Base-by-base conservation (phyloP, 2,888 invertebrate species). In the Teleiodes luculella region DNA sequence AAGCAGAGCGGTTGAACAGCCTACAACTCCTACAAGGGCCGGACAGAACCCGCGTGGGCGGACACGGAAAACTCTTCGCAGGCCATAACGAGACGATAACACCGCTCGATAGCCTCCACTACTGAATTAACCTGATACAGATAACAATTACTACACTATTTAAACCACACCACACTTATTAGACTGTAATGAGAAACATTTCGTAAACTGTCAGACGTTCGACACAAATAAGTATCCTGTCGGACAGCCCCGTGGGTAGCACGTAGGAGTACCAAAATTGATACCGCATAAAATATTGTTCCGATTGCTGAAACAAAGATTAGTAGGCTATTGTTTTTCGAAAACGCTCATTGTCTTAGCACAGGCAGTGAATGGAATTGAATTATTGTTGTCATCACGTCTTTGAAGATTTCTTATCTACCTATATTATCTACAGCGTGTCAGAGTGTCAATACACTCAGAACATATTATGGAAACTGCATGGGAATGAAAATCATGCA, bases 241-340 rank as follows among this genome's bases (percentile, higher is more conserved):
- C 24, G 20, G 51, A 56, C 53, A 39, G 39, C 43, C 16, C 60
- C 56, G 70, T 83, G 74, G 80, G 81, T 54, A 57, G 73, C 63
- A 70, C 70, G 85, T 83, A 78, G 83, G 83, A 75, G 83, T 76
- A 60, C 61, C 59, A 46, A 67, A 74, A 78, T 75, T 74, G 66
- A 76, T 76, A 68, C 69, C 58, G 64, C 65, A 65, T 66, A 65
- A 79, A 77, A 76, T 70, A 63, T 65, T 57, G 74, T 78, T 72
- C 70, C 75, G 68, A 71, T 72, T 61, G 66, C 62, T 59, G 70
- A 64, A 76, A 76, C 76, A 74, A 72, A 70, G 66, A 68, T 73
- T 68, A 72, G 64, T 67, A 54, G 62, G 55, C 76, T 64, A 82
- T 83, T 82, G 83, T 81, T 77, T 77, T 66, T 60, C 51, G 24